Conservation (phyloP, 2,797 vertebrate species). For the Peromyscus melanophrys region DNA sequence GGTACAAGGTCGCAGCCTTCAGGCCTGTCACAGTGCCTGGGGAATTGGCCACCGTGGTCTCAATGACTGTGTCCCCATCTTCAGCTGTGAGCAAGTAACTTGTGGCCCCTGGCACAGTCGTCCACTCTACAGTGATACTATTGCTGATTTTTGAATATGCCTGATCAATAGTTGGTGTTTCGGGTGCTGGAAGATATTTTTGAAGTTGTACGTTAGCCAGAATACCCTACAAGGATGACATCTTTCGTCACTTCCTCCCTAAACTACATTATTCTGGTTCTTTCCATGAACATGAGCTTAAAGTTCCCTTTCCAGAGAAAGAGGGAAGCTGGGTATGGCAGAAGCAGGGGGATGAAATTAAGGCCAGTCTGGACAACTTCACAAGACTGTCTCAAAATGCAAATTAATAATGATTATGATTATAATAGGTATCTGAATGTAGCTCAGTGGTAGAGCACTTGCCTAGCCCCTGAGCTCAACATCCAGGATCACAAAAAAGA, state of each 20-base stretch:
- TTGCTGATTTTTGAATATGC: slow-evolving; percentile 94
- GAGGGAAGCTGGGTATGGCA: neutral
- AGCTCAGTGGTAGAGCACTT: neutral
- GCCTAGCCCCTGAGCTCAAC: neutral
- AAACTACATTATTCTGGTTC: neutral
- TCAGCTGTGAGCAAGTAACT: slow-evolving; percentile 92
- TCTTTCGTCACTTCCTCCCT: slow-evolving; percentile 27
- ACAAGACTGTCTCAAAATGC: neutral
- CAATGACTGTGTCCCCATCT: slow-evolving; percentile 90
- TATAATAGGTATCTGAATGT: no score
- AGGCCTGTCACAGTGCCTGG: slow-evolving; percentile 92
- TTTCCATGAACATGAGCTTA: slow-evolving; percentile 11
- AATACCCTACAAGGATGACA: neutral
- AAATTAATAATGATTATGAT: neutral
- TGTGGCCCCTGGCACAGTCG: slow-evolving; percentile 88
- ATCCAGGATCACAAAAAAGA: neutral
- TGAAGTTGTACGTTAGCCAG: slow-evolving; percentile 30
- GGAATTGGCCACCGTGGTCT: slow-evolving; percentile 90
- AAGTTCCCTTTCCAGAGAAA: neutral
- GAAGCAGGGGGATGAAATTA: neutral
- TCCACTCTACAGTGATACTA: slow-evolving; percentile 93
- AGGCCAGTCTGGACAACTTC: neutral
- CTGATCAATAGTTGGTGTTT: slow-evolving; percentile 91
- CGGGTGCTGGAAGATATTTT: slow-evolving; percentile 90
- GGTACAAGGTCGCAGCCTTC: slow-evolving; percentile 93